Conservation (phyloP, 2,888 invertebrate species). For the Deladenus siricidicola region DNA sequence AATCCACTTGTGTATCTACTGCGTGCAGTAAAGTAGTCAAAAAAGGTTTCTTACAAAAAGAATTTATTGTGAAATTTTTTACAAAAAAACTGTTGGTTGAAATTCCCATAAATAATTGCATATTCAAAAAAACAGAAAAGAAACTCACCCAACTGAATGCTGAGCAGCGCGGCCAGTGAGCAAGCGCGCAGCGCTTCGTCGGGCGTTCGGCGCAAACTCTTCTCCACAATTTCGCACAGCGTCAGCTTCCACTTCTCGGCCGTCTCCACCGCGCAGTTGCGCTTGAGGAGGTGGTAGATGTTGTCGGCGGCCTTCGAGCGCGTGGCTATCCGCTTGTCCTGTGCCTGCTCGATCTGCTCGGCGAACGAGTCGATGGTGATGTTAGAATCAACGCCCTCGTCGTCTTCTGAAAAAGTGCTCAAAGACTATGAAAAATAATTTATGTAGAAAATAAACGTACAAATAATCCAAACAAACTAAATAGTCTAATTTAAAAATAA, state of each 20-base stretch:
- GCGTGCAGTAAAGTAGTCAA: no score
- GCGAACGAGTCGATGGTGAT: constrained; percentile 58
- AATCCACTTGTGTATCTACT: no score
- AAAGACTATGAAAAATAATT: no score
- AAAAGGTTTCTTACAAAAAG: no score
- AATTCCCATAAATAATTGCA: no score
- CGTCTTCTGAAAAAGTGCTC: no score
- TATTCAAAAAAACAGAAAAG: not conserved
- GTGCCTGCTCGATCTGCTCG: constrained; percentile 76
- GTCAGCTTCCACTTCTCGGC: constrained; percentile 62
- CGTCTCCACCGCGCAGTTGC: constrained; percentile 12
- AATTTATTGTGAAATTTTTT: no score
- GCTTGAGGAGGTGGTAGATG: constrained; percentile 16
- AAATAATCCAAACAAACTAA: no score
- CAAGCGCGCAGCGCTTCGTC: constrained; percentile 76
- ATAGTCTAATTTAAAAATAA: no score
- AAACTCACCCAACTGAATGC: constrained; percentile 68
- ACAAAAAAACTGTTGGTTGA: no score
- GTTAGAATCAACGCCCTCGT: constrained; percentile 28
- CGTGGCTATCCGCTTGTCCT: constrained; percentile 66
- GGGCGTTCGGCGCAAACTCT: constrained; percentile 72
- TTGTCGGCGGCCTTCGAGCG: constrained; percentile 21
- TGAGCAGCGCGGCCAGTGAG: constrained; percentile 69
- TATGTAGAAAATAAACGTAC: not conserved
- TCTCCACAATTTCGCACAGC: constrained; percentile 72